phyloP scores from a whole-genome alignment of 2,113 vertebrate species.

The Gallinago paraguaiae region DNA sequence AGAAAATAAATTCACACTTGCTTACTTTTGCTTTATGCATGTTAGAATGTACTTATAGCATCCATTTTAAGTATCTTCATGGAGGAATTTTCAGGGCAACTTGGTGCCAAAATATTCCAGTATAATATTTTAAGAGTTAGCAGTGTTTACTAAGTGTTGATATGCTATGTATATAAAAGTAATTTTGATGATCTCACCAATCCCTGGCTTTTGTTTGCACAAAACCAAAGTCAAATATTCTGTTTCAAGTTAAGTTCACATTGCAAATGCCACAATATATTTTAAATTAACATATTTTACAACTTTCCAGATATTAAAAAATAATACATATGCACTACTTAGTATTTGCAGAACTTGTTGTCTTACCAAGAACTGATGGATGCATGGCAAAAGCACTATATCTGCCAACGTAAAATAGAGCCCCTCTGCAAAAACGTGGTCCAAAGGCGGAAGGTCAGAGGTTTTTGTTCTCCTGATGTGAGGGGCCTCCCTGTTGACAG shows the following conservation, averaged over 20 bases:
- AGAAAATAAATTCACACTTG: background rate
- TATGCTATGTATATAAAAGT: background rate
- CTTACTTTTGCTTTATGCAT: background rate
- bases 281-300: background rate
- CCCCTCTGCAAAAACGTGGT: conserved; percentile 94
- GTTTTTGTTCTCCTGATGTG: conserved; percentile 89
- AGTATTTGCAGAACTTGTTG: background rate
- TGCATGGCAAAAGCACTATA: conserved; percentile 90
- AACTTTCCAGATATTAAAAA: background rate
- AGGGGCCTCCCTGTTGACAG: conserved; percentile 78
- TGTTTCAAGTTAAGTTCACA: background rate
- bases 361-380: conserved; percentile 93
- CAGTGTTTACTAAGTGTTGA: background rate
- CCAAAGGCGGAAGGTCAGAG: conserved; percentile 84
- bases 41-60: background rate
- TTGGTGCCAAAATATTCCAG: background rate
- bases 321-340: background rate
- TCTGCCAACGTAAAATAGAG: conserved; percentile 96
- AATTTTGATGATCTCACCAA: background rate
- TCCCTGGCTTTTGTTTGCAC: background rate
- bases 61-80: background rate
- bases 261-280: background rate
- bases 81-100: background rate
- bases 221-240: background rate
- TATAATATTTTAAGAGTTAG: background rate